A percentile compares a stretch with the other conserved stretches of the same genome.
These are phyloP conservation scores for Holotrichia oblita DNA, from an alignment of 1,140 invertebrate genomes.

Conservation along the genomic window DNA sequence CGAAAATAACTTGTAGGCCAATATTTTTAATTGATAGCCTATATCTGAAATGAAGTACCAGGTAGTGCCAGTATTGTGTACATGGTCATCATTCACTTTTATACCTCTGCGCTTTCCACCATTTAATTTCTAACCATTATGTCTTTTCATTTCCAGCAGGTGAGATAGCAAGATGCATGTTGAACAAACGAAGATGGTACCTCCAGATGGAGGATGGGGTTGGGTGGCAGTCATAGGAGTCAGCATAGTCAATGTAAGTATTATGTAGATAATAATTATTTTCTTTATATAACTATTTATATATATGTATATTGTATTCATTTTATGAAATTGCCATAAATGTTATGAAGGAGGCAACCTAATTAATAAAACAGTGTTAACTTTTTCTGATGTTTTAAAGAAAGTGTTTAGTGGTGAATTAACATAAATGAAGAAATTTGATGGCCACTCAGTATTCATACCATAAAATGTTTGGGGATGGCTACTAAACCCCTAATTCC, in stretches of 20 bases:
- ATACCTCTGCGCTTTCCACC: neutral
- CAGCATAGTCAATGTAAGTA: constrained; percentile 80
- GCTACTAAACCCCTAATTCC: too few species aligned
- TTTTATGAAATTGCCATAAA: too few species aligned
- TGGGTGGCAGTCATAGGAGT: constrained; percentile 84
- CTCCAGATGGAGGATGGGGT: constrained; percentile 81
- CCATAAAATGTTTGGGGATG: too few species aligned
- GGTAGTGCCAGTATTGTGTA: neutral
- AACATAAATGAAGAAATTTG: too few species aligned
- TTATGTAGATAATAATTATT: neutral
- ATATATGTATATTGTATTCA: too few species aligned
- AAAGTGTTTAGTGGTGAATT: too few species aligned
- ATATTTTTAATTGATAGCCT: neutral
- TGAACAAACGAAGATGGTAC: constrained; percentile 65
- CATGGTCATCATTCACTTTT: neutral
- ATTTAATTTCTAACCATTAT: neutral
- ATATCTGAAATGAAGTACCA: neutral
- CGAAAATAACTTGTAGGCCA: neutral
- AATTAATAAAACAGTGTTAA: too few species aligned
- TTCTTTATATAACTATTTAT: too few species aligned
- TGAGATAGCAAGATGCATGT: constrained; percentile 55
- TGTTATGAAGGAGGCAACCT: too few species aligned
- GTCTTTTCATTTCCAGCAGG: constrained; percentile 46
- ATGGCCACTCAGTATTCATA: too few species aligned
- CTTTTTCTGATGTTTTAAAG: too few species aligned